A percentile compares a stretch with the other conserved stretches of the same genome.
Evolutionary conservation across 2,888 invertebrate species (phyloP).

Genomic region (Drosophila bunnanda): DNA sequence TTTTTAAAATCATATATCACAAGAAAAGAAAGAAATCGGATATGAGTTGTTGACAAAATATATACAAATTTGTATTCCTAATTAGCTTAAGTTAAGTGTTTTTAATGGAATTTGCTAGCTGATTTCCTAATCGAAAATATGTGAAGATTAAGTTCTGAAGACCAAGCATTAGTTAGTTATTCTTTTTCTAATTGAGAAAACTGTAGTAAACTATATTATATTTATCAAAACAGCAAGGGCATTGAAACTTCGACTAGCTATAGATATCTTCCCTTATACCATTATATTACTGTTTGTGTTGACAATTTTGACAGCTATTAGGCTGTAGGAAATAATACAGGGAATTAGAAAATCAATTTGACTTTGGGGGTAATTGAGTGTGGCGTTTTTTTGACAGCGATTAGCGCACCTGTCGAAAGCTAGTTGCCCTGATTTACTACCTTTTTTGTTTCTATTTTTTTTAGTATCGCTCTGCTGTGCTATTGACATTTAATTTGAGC

Average conservation of each 20-base stretch:
- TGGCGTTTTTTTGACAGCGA: conserved; percentile 34
- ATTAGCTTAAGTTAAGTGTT: background rate
- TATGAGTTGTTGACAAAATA: background rate
- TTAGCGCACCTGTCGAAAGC: conserved; percentile 31
- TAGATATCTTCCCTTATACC: background rate
- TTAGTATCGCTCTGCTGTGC: conserved; percentile 28
- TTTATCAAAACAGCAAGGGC: background rate
- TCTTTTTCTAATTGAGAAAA: background rate
- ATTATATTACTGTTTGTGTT: background rate
- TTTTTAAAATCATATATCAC: background rate
- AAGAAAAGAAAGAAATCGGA: background rate
- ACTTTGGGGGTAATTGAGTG: conserved; percentile 48
- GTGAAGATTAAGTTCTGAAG: background rate
- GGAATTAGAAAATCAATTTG: conserved; percentile 50
- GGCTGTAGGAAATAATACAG: conserved; percentile 17
- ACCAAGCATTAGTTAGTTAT: background rate
- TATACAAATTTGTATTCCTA: background rate
- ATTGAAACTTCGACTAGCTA: conserved; percentile 5
- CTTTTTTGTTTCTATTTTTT: background rate
- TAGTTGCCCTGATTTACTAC: conserved; percentile 18
- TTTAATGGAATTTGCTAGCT: background rate
- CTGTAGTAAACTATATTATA: background rate
- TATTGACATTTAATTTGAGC: conserved; percentile 74
- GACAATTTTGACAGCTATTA: conserved; percentile 28
- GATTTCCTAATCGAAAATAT: background rate